Percentiles rank a stretch among this genome's conserved stretches.
These are phyloP conservation scores for Athene noctua DNA, from an alignment of 2,113 vertebrate genomes.

Conservation along the genomic window DNA sequence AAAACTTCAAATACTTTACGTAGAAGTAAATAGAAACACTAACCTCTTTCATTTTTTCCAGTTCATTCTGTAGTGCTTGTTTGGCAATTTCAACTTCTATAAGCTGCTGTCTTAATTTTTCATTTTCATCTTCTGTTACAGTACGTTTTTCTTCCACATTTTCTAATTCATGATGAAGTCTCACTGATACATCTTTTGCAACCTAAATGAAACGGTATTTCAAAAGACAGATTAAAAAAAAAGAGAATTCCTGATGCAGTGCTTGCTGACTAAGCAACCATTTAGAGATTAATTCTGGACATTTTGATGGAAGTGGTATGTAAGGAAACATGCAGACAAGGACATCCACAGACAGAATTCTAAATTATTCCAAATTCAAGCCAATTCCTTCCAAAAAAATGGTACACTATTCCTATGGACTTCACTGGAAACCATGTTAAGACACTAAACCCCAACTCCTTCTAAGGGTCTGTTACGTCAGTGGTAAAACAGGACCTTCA, in stretches of 20 bases:
- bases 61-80: constrained; percentile 93
- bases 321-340: neutral
- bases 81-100: constrained; percentile 96
- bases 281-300: neutral
- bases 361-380: neutral
- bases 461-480: neutral
- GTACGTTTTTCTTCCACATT: constrained; percentile 97
- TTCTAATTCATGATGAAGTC: constrained; percentile 95
- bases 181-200: constrained; percentile 97
- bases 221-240: constrained; percentile 4
- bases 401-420: neutral
- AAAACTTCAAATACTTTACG: neutral
- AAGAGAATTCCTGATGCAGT: neutral
- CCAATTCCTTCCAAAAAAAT: neutral
- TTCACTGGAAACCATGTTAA: neutral
- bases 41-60: constrained; percentile 97
- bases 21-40: constrained; percentile 40
- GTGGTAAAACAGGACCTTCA: neutral
- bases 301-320: neutral
- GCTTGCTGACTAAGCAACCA: neutral
- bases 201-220: constrained; percentile 77
- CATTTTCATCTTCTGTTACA: constrained; percentile 96
- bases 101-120: constrained; percentile 91
- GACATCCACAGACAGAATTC: neutral
- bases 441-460: neutral